phyloP scores from a whole-genome alignment of 64 coral and sea anemone species.

The Actinia equina region DNA sequence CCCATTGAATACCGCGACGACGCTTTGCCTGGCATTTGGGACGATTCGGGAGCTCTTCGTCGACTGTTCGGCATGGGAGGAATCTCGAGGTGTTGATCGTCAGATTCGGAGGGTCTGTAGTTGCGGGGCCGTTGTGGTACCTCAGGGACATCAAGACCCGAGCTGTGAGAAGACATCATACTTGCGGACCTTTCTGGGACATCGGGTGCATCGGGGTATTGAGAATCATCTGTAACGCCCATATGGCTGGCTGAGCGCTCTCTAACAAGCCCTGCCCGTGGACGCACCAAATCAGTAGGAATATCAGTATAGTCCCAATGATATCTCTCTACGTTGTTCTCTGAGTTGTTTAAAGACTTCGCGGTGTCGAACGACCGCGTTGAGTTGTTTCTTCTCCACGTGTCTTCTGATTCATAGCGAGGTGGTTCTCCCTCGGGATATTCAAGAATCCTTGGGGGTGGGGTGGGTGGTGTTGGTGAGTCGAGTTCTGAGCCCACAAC shows the following conservation, averaged over 20 bases:
- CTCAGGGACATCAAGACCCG: conserved; percentile 65
- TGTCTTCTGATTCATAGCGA: conserved; percentile 75
- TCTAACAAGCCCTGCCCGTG: conserved; percentile 48
- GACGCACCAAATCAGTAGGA: conserved; percentile 58
- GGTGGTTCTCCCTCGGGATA: conserved; percentile 70
- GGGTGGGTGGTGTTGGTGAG: conserved; percentile 73
- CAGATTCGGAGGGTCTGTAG: conserved; percentile 70
- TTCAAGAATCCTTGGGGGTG: conserved; percentile 71
- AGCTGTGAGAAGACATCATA: conserved; percentile 66
- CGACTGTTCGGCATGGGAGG: conserved; percentile 57
- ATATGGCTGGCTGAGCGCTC: conserved; percentile 70
- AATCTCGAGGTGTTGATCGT: conserved; percentile 67
- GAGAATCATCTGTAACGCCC: conserved; percentile 36
- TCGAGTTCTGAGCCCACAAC: conserved; percentile 71
- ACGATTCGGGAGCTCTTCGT: conserved; percentile 42
- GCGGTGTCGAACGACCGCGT: conserved; percentile 40
- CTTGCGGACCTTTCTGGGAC: conserved; percentile 51
- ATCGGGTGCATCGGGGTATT: conserved; percentile 36
- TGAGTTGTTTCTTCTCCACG: conserved; percentile 62
- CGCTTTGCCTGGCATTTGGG: conserved; percentile 30
- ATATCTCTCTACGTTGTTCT: conserved; percentile 66
- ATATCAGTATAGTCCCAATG: conserved; percentile 98
- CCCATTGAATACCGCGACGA: conserved; percentile 79
- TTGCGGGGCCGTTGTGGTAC: conserved; percentile 88
- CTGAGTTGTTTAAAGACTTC: conserved; percentile 66